Conservation (phyloP, 2,113 vertebrate genomes). For the Lampris incognitus region DNA sequence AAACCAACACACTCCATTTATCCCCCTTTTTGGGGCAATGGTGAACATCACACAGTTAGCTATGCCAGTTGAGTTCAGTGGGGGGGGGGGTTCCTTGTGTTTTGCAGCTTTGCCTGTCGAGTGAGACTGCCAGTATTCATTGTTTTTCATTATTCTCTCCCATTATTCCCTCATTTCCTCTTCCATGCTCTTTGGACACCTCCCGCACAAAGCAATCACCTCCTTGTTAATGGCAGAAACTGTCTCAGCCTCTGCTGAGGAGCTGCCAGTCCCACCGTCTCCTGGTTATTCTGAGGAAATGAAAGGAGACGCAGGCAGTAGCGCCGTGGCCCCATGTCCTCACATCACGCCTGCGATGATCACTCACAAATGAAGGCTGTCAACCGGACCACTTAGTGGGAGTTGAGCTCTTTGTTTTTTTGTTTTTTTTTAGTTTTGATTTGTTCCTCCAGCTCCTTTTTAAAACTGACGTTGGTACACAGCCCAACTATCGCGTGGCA, state of each 20-base stretch:
- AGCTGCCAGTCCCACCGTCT: constrained; percentile 13
- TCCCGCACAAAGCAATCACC: constrained; percentile 81
- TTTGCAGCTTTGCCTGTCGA: constrained; percentile 56
- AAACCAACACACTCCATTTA: constrained; percentile 41
- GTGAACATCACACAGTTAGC: constrained; percentile 53
- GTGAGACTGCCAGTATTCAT: constrained; percentile 78
- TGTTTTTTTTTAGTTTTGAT: too few relatives aligned
- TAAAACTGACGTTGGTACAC: too few relatives aligned
- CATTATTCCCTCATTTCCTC: constrained; percentile 83
- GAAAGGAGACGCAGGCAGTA: constrained; percentile 66
- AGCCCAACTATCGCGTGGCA: too few relatives aligned
- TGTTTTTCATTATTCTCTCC: constrained; percentile 78
- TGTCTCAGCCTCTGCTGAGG: constrained; percentile 52
- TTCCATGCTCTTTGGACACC: constrained; percentile 69
- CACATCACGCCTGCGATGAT: constrained; percentile 2
- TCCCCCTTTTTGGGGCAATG: constrained; percentile 26
- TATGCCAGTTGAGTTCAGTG: constrained; percentile 27
- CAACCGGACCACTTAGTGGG: constrained; percentile 28
- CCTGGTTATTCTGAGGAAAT: constrained; percentile 54
- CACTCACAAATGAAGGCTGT: constrained; percentile 54
- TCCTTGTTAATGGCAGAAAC: constrained; percentile 71
- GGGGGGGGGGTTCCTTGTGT: neutral
- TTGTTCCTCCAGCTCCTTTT: too few relatives aligned
- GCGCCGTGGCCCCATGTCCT: constrained; percentile 27
- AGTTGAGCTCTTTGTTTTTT: neutral